phyloP scores from a whole-genome alignment of 2,797 vertebrate species.

The Caiman crocodilus region DNA sequence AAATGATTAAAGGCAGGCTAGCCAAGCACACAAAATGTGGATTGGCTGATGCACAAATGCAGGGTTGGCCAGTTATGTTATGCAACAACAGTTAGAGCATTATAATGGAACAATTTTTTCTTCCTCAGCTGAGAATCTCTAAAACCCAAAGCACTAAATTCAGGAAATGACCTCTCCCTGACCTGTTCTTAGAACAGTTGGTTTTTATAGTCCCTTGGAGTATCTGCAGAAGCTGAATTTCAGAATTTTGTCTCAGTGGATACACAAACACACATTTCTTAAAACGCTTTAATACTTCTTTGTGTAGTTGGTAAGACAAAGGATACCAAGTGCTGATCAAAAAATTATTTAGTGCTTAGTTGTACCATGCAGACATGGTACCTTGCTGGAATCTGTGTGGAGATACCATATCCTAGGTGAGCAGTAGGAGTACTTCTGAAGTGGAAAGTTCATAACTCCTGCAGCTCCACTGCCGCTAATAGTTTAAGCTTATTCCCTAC shows the following conservation, averaged over 20 bases:
- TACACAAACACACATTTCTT: too few species aligned
- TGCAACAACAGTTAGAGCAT: background rate
- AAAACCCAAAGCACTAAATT: background rate
- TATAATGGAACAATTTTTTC: background rate
- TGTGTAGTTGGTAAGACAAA: background rate
- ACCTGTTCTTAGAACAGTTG: background rate
- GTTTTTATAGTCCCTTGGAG: background rate
- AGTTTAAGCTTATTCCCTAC: too few species aligned
- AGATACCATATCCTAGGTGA: background rate
- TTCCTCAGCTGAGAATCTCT: background rate
- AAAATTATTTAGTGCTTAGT: background rate
- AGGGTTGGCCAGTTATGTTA: background rate
- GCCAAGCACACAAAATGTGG: background rate
- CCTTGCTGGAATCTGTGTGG: background rate
- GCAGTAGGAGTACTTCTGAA: background rate
- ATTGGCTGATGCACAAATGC: conserved; percentile 19
- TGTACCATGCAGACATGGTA: background rate
- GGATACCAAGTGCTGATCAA: background rate
- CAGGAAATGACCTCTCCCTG: background rate
- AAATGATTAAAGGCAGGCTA: background rate
- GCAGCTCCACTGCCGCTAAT: background rate
- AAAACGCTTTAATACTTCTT: background rate
- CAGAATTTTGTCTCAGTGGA: background rate
- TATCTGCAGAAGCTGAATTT: background rate
- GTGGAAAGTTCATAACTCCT: background rate